phyloP scores from a whole-genome alignment of 2,888 invertebrate species.

The Smittia sp. region DNA sequence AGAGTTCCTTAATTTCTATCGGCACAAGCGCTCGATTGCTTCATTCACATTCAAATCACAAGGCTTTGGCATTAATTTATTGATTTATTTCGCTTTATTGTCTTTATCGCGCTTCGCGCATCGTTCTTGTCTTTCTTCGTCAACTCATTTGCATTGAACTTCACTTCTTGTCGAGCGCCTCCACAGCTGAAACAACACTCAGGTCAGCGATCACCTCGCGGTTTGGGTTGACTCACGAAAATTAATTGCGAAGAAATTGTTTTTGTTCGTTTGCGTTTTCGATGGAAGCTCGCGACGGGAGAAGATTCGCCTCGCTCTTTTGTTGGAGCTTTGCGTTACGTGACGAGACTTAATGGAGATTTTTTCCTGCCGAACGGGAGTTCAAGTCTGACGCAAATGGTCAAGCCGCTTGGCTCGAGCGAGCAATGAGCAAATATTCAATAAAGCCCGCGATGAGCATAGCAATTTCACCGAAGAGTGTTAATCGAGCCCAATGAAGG shows the following conservation, averaged over 20 bases:
- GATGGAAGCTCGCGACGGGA: neutral
- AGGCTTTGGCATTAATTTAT: conserved; percentile 17
- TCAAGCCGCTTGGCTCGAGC: no score
- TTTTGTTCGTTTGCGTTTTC: neutral
- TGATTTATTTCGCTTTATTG: neutral
- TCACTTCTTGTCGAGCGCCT: neutral
- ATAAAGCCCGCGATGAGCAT: neutral
- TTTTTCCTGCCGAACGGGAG: conserved; percentile 9
- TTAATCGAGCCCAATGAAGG: neutral
- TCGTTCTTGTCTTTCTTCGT: conserved; percentile 4
- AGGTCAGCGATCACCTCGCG: neutral
- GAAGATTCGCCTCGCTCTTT: neutral
- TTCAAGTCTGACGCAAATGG: conserved; percentile 6
- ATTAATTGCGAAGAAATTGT: conserved; percentile 12
- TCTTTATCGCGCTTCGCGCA: conserved; percentile 32
- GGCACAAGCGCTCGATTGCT: neutral
- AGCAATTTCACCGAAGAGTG: neutral
- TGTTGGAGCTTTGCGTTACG: conserved; percentile 4
- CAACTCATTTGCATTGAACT: conserved; percentile 21
- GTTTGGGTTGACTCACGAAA: conserved; percentile 27
- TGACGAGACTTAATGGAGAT: conserved; percentile 23
- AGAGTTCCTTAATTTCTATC: neutral
- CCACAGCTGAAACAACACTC: neutral
- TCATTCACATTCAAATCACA: conserved; percentile 24
- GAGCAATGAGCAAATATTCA: neutral